phyloP scores from a whole-genome alignment of 2,113 vertebrate species.

The Vulpes vulpes region DNA sequence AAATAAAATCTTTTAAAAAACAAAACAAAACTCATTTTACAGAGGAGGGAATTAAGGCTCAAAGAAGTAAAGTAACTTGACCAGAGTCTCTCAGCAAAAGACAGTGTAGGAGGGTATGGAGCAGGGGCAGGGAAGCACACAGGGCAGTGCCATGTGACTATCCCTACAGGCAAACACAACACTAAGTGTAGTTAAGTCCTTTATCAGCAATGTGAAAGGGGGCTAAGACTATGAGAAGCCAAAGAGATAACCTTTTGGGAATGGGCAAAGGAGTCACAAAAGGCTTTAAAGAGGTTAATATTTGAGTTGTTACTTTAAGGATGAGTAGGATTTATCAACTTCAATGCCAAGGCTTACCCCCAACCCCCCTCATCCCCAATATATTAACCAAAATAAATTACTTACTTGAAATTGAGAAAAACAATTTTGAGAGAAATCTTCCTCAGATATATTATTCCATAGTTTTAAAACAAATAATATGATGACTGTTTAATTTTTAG shows the following conservation, averaged over 20 bases:
- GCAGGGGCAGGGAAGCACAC: background rate
- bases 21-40: slow-evolving; percentile 63
- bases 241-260: slow-evolving; percentile 55
- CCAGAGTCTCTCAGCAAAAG: slow-evolving; percentile 6
- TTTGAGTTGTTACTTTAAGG: slow-evolving; percentile 67
- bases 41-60: slow-evolving; percentile 68
- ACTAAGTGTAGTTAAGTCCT: background rate
- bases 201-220: slow-evolving; percentile 2
- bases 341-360: slow-evolving; percentile 76
- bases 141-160: background rate
- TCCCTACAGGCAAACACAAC: slow-evolving; percentile 62
- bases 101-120: background rate
- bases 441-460: slow-evolving; percentile 84
- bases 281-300: slow-evolving; percentile 53
- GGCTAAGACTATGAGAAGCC: slow-evolving; percentile 12
- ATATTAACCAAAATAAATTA: slow-evolving; percentile 84
- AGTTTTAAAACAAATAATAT: slow-evolving; percentile 86
- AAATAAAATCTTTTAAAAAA: no score
- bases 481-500: slow-evolving; percentile 84
- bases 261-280: slow-evolving; percentile 51
- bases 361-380: slow-evolving; percentile 73
- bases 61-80: slow-evolving; percentile 59
- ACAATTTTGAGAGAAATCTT: slow-evolving; percentile 85
- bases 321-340: slow-evolving; percentile 75
- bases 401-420: slow-evolving; percentile 85